Conservation (phyloP, 2,113 vertebrate species). For the Ageneiosus marmoratus region DNA sequence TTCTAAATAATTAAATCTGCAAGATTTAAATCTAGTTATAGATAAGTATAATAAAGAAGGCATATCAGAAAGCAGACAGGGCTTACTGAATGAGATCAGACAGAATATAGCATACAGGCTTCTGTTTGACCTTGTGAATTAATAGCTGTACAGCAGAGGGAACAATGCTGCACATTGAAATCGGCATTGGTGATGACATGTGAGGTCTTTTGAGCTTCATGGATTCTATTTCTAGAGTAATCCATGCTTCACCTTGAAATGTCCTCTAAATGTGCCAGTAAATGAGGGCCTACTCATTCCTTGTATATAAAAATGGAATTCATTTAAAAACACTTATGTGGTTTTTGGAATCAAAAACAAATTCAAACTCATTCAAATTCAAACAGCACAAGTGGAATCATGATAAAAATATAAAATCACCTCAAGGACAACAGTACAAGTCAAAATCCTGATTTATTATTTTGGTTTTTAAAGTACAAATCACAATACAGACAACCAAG, state of each 20-base stretch:
- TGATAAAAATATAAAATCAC: neutral
- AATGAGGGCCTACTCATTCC: constrained; percentile 11
- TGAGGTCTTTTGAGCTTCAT: constrained; percentile 15
- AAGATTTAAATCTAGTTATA: too few species aligned
- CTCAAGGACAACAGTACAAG: constrained; percentile 13
- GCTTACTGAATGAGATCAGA: neutral
- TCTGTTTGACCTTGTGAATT: constrained; percentile 36
- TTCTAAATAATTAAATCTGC: too few species aligned
- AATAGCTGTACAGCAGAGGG: constrained; percentile 32
- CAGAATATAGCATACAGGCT: neutral
- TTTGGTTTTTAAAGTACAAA: constrained; percentile 29
- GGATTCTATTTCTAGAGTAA: constrained; percentile 39
- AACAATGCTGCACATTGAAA: constrained; percentile 46
- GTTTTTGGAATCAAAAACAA: constrained; percentile 9
- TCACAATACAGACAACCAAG: constrained; percentile 37
- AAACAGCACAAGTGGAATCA: neutral
- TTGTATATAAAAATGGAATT: constrained; percentile 6
- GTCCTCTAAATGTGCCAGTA: constrained; percentile 24
- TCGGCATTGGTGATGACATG: constrained; percentile 13
- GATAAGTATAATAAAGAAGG: neutral
- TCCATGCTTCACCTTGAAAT: constrained; percentile 46
- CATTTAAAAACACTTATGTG: constrained; percentile 23
- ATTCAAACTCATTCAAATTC: neutral
- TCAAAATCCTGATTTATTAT: constrained; percentile 41
- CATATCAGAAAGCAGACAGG: neutral